These are phyloP conservation scores for Parazoanthus atlanticus DNA, from an alignment of 92 coral and sea anemone species.

Conservation along the genomic window DNA sequence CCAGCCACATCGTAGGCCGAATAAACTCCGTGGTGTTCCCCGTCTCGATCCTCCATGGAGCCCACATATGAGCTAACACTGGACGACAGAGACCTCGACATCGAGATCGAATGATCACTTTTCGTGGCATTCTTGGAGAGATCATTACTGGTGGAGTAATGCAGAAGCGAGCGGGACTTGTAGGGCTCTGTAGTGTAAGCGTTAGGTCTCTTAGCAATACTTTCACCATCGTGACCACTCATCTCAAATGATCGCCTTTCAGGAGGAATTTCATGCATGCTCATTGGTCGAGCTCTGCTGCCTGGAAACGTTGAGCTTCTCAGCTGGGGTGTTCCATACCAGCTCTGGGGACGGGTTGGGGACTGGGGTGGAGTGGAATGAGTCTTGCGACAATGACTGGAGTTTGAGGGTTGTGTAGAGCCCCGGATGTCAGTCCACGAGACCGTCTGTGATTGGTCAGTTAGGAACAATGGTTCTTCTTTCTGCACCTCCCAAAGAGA, in stretches of 20 bases:
- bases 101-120: constrained; percentile 39
- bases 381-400: neutral
- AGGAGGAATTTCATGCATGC: constrained; percentile 68
- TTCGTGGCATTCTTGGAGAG: neutral
- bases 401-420: neutral
- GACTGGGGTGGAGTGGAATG: constrained; percentile 1
- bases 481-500: constrained; percentile 5
- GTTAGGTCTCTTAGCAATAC: neutral
- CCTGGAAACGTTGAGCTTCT: constrained; percentile 18
- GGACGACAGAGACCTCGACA: constrained; percentile 77
- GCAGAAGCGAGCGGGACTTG: constrained; percentile 6
- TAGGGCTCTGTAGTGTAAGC: constrained; percentile 44
- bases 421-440: neutral
- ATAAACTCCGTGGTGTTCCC: constrained; percentile 78
- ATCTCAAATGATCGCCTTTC: constrained; percentile 13
- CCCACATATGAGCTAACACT: constrained; percentile 85
- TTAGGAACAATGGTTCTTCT: constrained; percentile 15
- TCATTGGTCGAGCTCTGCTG: constrained; percentile 60
- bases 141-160: neutral
- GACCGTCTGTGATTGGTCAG: constrained; percentile 9
- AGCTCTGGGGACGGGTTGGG: constrained; percentile 55
- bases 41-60: constrained; percentile 77
- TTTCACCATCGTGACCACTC: neutral
- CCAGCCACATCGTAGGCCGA: constrained; percentile 87
- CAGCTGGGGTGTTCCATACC: constrained; percentile 63